Evolutionary conservation across 2,888 invertebrate species (phyloP).

Genomic region (Andrena haemorrhoa): DNA sequence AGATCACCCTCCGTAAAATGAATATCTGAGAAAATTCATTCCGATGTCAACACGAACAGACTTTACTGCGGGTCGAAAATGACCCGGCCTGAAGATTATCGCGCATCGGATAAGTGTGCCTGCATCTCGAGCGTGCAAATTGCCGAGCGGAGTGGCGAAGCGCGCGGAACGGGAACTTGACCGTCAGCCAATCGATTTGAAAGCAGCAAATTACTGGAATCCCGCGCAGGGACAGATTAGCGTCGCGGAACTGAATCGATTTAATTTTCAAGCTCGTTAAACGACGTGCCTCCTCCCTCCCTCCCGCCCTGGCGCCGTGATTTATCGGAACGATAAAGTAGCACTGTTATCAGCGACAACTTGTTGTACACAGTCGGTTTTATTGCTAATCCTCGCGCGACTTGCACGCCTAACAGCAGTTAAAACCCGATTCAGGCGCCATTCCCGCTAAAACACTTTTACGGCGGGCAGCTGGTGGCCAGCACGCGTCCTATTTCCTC

Average conservation of each 20-base stretch:
- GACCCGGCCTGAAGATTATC: too few relatives aligned
- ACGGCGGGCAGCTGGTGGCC: conserved; percentile 26
- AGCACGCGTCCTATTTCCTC: conserved; percentile 13
- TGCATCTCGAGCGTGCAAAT: too few relatives aligned
- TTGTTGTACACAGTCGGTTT: conserved; percentile 34
- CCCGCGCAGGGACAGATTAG: neutral
- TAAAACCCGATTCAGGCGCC: conserved; percentile 49
- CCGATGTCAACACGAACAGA: too few relatives aligned
- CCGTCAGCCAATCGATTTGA: neutral
- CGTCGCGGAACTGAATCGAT: conserved; percentile 10
- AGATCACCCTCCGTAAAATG: too few relatives aligned
- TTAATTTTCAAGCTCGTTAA: conserved; percentile 22
- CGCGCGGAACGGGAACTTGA: neutral
- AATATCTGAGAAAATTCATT: too few relatives aligned
- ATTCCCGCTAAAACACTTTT: conserved; percentile 49
- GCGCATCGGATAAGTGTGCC: too few relatives aligned
- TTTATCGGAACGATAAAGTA: conserved; percentile 43
- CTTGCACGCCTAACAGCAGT: conserved; percentile 35
- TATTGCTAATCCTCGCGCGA: conserved; percentile 38
- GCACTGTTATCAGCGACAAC: conserved; percentile 37
- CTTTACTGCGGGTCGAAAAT: too few relatives aligned
- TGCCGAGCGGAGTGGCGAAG: too few relatives aligned
- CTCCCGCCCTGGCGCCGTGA: neutral
- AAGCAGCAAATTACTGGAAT: neutral
- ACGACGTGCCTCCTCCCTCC: neutral